A percentile compares a stretch with the other conserved stretches of the same genome.
Evolutionary conservation across 2,888 invertebrate genomes (phyloP).

Genomic region (Artemia sinica): DNA sequence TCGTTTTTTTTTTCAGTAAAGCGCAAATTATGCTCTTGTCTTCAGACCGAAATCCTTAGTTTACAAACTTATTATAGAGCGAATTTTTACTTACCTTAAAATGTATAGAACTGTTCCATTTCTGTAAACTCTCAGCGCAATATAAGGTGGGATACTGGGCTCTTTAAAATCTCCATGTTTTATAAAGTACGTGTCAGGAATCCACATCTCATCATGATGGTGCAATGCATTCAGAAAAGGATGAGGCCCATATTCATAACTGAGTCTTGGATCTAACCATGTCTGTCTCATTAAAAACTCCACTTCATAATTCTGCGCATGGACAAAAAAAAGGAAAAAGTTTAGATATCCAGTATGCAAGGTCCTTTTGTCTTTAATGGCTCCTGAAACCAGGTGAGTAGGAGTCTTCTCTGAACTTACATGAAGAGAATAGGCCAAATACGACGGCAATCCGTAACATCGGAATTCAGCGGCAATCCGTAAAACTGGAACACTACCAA

Average conservation of each 20-base stretch:
- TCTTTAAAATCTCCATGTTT: conserved; percentile 93
- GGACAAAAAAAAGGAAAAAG: conserved; percentile 20
- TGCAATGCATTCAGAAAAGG: conserved; percentile 61
- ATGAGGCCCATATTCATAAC: conserved; percentile 38
- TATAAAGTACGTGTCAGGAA: conserved; percentile 86
- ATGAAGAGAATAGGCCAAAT: too few relatives aligned
- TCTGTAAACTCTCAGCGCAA: conserved; percentile 73
- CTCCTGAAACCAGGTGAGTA: neutral
- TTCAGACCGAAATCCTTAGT: too few relatives aligned
- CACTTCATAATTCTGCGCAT: conserved; percentile 77
- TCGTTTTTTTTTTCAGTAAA: too few relatives aligned
- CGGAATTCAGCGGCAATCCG: too few relatives aligned
- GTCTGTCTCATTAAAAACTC: conserved; percentile 83
- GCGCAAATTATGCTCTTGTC: too few relatives aligned
- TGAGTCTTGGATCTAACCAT: conserved; percentile 76
- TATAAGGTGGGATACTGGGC: conserved; percentile 68
- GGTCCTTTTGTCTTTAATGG: neutral
- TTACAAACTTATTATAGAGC: conserved; percentile 24
- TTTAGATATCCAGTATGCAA: conserved; percentile 22
- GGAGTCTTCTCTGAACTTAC: too few relatives aligned
- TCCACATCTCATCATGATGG: conserved; percentile 62
- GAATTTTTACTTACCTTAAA: conserved; percentile 48
- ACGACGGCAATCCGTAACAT: too few relatives aligned
- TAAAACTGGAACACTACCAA: too few relatives aligned
- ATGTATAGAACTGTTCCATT: conserved; percentile 86